Conservation (phyloP, 2,888 invertebrate species). For the Drosophila multiciliata region DNA sequence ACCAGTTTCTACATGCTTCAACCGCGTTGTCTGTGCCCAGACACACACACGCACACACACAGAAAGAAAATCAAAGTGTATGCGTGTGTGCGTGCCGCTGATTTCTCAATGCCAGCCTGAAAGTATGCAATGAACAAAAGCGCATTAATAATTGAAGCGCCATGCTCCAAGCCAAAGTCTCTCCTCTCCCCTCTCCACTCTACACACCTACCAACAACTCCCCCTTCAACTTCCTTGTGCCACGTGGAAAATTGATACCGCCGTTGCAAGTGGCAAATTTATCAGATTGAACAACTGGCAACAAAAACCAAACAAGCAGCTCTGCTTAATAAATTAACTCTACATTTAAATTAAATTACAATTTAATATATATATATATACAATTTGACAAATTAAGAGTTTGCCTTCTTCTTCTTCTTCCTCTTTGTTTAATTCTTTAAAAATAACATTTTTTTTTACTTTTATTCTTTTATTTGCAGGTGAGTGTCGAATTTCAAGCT, state of each 20-base stretch:
- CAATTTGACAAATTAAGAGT: constrained; percentile 19
- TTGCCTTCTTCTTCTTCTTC: constrained; percentile 4
- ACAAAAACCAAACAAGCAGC: background rate
- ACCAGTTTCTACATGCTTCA: constrained; percentile 36
- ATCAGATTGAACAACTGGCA: constrained; percentile 40
- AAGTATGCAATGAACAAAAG: constrained; percentile 77
- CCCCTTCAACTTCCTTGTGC: background rate
- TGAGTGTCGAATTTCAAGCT: constrained; percentile 45
- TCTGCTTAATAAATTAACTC: constrained; percentile 37
- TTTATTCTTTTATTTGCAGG: constrained; percentile 50
- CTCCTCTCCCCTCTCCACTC: background rate
- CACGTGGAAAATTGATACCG: constrained; percentile 65
- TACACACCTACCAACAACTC: no score
- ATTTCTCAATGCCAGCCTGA: constrained; percentile 72
- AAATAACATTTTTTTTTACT: constrained; percentile 22
- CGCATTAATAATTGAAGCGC: constrained; percentile 75
- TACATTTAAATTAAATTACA: constrained; percentile 53
- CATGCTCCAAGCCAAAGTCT: constrained; percentile 40
- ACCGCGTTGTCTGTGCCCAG: constrained; percentile 28
- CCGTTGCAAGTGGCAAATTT: constrained; percentile 64
- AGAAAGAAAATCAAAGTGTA: constrained; percentile 14
- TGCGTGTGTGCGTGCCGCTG: constrained; percentile 49
- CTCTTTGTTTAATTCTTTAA: constrained; percentile 17
- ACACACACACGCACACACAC: background rate
- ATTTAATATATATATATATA: constrained; percentile 24